Evolutionary conservation across 35 echinoderm and acorn worm genomes (phyloP).

Genomic region (Stichopus chloronotus): DNA sequence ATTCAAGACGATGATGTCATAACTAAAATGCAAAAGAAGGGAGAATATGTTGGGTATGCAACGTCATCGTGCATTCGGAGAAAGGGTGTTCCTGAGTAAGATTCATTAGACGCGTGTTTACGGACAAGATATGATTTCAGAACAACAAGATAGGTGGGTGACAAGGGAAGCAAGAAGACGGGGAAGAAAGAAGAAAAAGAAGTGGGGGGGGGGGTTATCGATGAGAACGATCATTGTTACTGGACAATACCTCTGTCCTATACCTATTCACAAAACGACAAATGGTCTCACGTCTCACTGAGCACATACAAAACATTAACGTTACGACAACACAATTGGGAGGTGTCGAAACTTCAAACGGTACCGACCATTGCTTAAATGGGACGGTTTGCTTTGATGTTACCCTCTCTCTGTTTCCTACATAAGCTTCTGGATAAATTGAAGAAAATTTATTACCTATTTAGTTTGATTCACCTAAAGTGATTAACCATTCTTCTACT

Average conservation of each 20-base stretch:
- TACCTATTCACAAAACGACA: neutral
- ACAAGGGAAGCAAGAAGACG: neutral
- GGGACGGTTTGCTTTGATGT: constrained; percentile 47
- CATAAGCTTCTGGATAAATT: constrained; percentile 52
- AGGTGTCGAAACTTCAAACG: constrained; percentile 49
- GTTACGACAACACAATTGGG: constrained; percentile 26
- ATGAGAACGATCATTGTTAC: constrained; percentile 14
- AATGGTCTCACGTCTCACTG: constrained; percentile 34
- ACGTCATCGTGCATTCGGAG: neutral
- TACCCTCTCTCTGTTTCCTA: neutral
- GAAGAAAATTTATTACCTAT: constrained; percentile 57
- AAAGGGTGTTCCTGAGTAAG: neutral
- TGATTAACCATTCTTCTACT: neutral
- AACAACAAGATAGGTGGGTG: neutral
- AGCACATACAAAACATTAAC: constrained; percentile 26
- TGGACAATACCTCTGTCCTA: neutral
- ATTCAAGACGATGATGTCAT: too few relatives aligned
- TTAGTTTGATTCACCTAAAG: constrained; percentile 36
- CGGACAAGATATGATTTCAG: neutral
- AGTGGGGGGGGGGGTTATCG: neutral
- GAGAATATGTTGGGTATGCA: too few relatives aligned
- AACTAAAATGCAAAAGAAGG: too few relatives aligned
- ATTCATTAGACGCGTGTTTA: too few relatives aligned
- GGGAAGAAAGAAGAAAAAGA: neutral
- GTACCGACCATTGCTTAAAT: neutral